Percentiles rank a stretch among this genome's conserved stretches.
Evolutionary conservation across 2,888 invertebrate species (phyloP).

Genomic region (Dasysyrphus albostriatus): DNA sequence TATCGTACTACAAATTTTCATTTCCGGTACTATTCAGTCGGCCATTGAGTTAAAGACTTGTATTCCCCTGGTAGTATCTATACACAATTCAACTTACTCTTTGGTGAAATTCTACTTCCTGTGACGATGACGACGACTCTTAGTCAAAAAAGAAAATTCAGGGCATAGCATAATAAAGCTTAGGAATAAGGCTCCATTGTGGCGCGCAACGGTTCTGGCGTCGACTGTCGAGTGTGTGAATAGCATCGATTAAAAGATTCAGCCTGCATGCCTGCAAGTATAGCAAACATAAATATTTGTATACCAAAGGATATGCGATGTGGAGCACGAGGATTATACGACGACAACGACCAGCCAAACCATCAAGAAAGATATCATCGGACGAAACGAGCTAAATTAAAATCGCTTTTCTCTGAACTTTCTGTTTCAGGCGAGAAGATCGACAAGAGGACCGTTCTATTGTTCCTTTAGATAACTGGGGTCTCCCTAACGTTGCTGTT

Average conservation of each 20-base stretch:
- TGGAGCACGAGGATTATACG: slow-evolving; percentile 22
- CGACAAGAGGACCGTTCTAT: slow-evolving; percentile 35
- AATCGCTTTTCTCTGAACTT: slow-evolving; percentile 25
- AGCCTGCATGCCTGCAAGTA: slow-evolving; percentile 26
- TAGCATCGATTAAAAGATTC: slow-evolving; percentile 43
- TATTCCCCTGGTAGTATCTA: neutral
- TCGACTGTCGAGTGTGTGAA: slow-evolving; percentile 15
- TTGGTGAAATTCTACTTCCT: slow-evolving; percentile 1
- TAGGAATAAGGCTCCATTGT: neutral
- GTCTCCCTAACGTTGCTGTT: slow-evolving; percentile 8
- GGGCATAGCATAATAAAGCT: neutral
- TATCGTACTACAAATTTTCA: too few relatives aligned
- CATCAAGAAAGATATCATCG: slow-evolving; percentile 29
- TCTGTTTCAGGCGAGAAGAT: slow-evolving; percentile 36
- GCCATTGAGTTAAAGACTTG: too few relatives aligned
- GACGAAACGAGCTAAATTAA: slow-evolving; percentile 37
- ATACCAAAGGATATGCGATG: slow-evolving; percentile 40
- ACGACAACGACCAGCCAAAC: slow-evolving; percentile 25
- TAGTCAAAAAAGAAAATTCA: neutral
- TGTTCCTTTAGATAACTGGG: slow-evolving; percentile 41
- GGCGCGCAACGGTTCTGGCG: neutral
- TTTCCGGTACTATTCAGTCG: too few relatives aligned
- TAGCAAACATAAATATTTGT: slow-evolving; percentile 66
- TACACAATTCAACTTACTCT: too few relatives aligned
- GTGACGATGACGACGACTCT: neutral